phyloP scores from a whole-genome alignment of 2,797 vertebrate genomes.

The Smutsia gigantea region DNA sequence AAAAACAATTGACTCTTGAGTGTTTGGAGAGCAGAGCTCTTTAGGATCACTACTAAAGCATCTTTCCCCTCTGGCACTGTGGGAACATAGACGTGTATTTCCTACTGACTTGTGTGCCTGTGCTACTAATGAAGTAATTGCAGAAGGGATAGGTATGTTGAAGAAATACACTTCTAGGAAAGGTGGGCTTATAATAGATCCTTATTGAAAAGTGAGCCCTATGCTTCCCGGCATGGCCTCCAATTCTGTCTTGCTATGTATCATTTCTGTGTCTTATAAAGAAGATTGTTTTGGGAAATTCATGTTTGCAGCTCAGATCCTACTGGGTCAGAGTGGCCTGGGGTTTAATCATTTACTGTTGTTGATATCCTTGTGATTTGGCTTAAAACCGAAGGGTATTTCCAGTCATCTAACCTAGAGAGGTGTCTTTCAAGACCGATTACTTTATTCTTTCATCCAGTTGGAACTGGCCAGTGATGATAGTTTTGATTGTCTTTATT shows the following conservation, averaged over 20 bases:
- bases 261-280: slow-evolving; percentile 55
- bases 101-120: background rate
- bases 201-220: background rate
- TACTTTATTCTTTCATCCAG: slow-evolving; percentile 73
- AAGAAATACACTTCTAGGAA: slow-evolving; percentile 1
- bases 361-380: slow-evolving; percentile 71
- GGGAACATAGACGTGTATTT: background rate
- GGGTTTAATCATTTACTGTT: slow-evolving; percentile 68
- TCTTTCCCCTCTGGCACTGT: background rate
- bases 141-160: background rate
- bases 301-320: slow-evolving; percentile 57
- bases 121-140: slow-evolving; percentile 54
- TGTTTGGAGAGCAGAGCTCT: slow-evolving; percentile 41
- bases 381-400: slow-evolving; percentile 66
- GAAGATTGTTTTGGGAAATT: slow-evolving; percentile 57
- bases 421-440: slow-evolving; percentile 61
- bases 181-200: slow-evolving; percentile 30
- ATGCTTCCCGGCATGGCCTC: background rate
- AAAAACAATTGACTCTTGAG: slow-evolving; percentile 53
- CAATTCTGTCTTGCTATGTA: background rate
- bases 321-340: slow-evolving; percentile 52
- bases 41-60: slow-evolving; percentile 4
- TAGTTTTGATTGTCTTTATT: slow-evolving; percentile 81
- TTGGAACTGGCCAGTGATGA: slow-evolving; percentile 72
- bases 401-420: slow-evolving; percentile 65